phyloP scores from a whole-genome alignment of 2,113 vertebrate species.

The Tautogolabrus adspersus region DNA sequence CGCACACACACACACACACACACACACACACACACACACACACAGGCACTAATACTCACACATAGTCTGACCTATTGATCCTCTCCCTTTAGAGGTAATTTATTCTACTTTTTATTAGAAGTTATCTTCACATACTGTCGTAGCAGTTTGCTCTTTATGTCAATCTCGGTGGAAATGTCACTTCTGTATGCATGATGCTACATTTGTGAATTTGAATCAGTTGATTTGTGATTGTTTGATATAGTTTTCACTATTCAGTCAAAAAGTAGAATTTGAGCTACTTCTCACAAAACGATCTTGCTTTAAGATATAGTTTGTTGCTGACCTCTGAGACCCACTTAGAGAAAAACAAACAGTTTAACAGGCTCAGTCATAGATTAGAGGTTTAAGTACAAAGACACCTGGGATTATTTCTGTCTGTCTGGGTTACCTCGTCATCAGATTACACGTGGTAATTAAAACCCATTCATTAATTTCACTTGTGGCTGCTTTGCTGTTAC shows the following conservation, averaged over 20 bases:
- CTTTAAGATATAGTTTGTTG: too few species aligned
- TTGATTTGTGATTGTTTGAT: neutral
- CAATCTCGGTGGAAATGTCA: neutral
- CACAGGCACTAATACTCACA: neutral
- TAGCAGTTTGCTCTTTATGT: neutral
- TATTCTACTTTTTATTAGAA: constrained; percentile 42
- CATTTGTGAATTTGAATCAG: neutral
- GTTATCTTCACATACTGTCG: constrained; percentile 9
- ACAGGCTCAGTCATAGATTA: neutral
- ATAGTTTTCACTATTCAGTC: neutral
- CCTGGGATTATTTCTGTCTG: constrained; percentile 23
- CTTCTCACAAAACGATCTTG: too few species aligned
- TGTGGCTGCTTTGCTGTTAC: neutral
- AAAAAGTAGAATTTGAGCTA: too few species aligned
- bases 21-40: neutral
- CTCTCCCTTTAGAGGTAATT: constrained; percentile 46
- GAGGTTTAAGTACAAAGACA: neutral
- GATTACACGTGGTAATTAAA: neutral
- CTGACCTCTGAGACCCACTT: neutral
- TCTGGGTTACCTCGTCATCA: neutral
- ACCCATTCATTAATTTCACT: neutral
- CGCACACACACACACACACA: too few species aligned
- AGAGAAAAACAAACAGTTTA: neutral
- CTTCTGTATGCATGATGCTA: neutral
- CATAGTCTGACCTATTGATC: constrained; percentile 62